Percentiles rank a stretch among this genome's conserved stretches.
Evolutionary conservation across 2,797 vertebrate genomes (phyloP).

Genomic region (Lepus oiostolus): DNA sequence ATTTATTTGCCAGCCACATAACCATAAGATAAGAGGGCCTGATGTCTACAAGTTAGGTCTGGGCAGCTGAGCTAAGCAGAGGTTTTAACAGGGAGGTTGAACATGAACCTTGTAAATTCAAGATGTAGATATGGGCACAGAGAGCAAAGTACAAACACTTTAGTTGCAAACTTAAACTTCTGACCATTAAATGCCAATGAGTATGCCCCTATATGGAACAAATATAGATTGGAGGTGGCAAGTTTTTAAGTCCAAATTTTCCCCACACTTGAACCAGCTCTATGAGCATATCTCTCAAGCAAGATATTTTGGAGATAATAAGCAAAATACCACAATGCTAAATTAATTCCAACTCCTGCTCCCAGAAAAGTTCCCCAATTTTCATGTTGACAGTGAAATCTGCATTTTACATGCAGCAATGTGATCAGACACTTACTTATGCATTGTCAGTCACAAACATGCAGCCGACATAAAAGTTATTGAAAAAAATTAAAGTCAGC

Average conservation of each 20-base stretch:
- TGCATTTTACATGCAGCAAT: constrained; percentile 82
- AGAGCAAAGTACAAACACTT: constrained; percentile 29
- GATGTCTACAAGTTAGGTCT: constrained; percentile 67
- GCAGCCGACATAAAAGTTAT: constrained; percentile 88
- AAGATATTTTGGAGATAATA: constrained; percentile 62
- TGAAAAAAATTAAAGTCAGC: constrained; percentile 88
- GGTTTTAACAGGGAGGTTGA: constrained; percentile 62
- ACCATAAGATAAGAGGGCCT: constrained; percentile 69
- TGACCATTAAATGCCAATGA: not conserved
- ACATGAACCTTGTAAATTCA: constrained; percentile 51
- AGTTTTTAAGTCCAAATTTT: constrained; percentile 24
- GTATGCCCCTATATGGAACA: not conserved
- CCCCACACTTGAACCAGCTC: constrained; percentile 36
- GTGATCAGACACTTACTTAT: constrained; percentile 87
- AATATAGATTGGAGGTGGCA: not conserved
- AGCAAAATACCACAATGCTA: constrained; percentile 69
- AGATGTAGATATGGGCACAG: constrained; percentile 4
- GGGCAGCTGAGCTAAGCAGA: constrained; percentile 69
- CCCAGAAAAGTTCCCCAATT: constrained; percentile 50
- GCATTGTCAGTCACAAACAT: constrained; percentile 87
- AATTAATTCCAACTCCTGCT: constrained; percentile 53
- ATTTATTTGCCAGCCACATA: constrained; percentile 80
- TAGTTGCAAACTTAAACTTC: constrained; percentile 31
- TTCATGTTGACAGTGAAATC: constrained; percentile 75
- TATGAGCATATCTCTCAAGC: constrained; percentile 1